These are phyloP conservation scores for Masnerella sp. DNA, from an alignment of 2,888 invertebrate species.

Conservation along the genomic window DNA sequence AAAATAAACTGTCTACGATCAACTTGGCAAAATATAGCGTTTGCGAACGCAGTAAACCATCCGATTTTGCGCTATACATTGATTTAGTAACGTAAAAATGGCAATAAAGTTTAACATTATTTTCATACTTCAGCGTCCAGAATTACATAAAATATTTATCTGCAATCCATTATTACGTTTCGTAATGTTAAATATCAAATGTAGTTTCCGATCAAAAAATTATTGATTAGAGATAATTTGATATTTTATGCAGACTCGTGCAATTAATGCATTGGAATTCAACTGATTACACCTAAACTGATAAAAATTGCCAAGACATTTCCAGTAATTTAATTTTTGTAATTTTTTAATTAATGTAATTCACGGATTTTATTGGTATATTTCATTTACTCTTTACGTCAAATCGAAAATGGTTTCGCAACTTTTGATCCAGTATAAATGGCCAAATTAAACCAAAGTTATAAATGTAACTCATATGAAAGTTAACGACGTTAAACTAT, in stretches of 20 bases:
- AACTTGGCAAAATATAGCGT: neutral
- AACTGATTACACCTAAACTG: no score
- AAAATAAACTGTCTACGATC: neutral
- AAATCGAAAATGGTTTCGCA: conserved; percentile 5
- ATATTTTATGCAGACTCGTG: neutral
- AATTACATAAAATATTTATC: conserved; percentile 7
- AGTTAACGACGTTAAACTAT: conserved; percentile 41
- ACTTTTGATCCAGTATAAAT: conserved; percentile 15
- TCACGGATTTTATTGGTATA: neutral
- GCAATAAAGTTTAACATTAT: neutral
- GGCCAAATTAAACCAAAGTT: conserved; percentile 9
- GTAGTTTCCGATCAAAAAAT: neutral
- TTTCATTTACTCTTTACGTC: no score
- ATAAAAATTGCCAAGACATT: neutral
- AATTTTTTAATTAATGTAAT: no score
- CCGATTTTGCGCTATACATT: neutral
- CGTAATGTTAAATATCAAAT: conserved; percentile 9
- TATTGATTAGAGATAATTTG: neutral
- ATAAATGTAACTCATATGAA: conserved; percentile 36
- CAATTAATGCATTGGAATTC: no score
- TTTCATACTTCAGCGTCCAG: neutral
- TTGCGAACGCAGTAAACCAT: no score
- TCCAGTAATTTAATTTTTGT: no score
- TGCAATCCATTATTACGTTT: neutral
- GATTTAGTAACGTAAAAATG: no score